Conservation (phyloP, 2,113 vertebrate genomes). For the Rhynchomys soricoides region DNA sequence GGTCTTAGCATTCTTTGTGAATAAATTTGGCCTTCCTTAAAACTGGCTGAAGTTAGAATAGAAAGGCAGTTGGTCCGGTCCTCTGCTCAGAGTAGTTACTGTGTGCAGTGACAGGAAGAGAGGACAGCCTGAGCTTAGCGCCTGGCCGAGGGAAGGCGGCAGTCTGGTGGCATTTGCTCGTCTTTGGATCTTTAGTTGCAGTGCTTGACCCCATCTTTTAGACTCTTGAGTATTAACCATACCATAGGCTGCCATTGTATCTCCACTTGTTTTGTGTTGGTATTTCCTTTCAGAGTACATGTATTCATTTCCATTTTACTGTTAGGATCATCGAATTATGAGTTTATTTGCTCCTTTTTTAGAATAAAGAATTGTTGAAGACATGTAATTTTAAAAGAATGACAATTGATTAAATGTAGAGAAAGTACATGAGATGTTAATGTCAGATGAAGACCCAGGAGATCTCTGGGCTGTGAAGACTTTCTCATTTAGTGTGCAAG, state of each 20-base stretch:
- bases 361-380: background rate
- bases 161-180: background rate
- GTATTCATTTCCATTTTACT: background rate
- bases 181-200: background rate
- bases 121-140: background rate
- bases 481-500: background rate
- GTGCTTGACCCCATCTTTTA: background rate
- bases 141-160: background rate
- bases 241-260: background rate
- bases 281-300: background rate
- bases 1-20: background rate
- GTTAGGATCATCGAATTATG: constrained; percentile 3
- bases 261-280: constrained; percentile 22
- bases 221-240: background rate
- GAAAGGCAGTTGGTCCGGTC: background rate
- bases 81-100: background rate
- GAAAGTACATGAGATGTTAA: constrained; percentile 28
- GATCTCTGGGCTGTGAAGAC: background rate
- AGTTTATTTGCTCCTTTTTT: background rate
- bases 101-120: background rate
- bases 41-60: background rate
- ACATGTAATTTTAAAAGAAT: background rate
- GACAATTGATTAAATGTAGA: background rate
- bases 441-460: background rate
- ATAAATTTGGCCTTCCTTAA: constrained; percentile 17